Percentiles rank a stretch among this genome's conserved stretches.
Evolutionary conservation across 2,113 vertebrate genomes (phyloP).

Genomic region (Puffinus mauretanicus): DNA sequence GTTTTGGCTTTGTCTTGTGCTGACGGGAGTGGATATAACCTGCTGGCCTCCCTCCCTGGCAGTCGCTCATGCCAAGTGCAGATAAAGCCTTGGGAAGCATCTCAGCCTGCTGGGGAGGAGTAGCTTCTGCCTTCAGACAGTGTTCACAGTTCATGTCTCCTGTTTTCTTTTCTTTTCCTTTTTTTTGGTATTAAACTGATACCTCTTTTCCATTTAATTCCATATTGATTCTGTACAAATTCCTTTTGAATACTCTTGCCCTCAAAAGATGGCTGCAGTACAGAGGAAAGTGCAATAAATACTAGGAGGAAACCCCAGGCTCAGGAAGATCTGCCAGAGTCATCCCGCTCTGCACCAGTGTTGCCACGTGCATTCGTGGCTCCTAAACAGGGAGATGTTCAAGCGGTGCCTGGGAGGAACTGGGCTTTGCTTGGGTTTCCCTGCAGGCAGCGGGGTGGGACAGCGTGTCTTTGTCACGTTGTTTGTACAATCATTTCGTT

Average conservation of each 20-base stretch:
- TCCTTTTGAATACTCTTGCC: background rate
- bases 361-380: accelerated
- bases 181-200: background rate
- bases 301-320: background rate
- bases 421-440: background rate
- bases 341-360: accelerated
- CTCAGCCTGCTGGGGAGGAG: background rate
- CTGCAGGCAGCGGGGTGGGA: background rate
- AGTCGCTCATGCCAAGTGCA: accelerated
- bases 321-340: background rate
- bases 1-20: background rate
- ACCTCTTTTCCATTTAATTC: background rate
- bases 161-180: background rate
- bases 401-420: background rate
- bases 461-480: background rate
- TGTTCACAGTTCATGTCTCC: background rate
- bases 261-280: background rate
- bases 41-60: background rate
- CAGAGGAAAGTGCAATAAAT: background rate
- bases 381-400: background rate
- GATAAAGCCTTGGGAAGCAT: background rate
- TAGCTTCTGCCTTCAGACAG: background rate
- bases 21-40: background rate
- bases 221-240: background rate
- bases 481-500: slow-evolving; percentile 9